A percentile compares a stretch with the other conserved stretches of the same genome.
phyloP scores from a whole-genome alignment of 2,797 vertebrate genomes.

The Prunella strophiata region DNA sequence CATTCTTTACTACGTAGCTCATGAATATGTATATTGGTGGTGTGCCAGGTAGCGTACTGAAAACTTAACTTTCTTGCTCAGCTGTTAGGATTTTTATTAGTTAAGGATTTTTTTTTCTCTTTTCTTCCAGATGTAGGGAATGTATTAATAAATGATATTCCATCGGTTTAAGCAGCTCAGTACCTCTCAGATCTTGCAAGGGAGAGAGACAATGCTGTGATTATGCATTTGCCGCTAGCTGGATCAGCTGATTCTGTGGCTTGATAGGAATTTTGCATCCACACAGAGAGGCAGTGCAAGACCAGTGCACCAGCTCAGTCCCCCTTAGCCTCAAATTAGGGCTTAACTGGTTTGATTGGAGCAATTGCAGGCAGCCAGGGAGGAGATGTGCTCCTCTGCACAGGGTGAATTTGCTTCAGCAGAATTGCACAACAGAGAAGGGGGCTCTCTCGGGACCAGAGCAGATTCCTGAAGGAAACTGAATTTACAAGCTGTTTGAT shows the following conservation, averaged over 20 bases:
- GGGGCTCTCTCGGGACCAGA: neutral
- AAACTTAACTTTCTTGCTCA: slow-evolving; percentile 27
- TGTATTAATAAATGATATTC: neutral
- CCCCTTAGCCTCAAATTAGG: neutral
- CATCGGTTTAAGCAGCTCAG: neutral
- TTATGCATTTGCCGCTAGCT: neutral
- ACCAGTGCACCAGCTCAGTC: neutral
- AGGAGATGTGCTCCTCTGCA: neutral
- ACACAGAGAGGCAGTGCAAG: neutral
- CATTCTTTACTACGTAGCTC: slow-evolving; percentile 26
- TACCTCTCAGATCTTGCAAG: neutral
- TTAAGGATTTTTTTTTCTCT: neutral
- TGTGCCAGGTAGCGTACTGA: neutral
- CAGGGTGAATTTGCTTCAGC: neutral
- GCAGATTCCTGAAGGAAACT: neutral
- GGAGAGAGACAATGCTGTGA: neutral
- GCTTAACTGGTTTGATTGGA: neutral
- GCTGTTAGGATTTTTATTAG: neutral
- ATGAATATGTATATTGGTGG: slow-evolving; percentile 35
- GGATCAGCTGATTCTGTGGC: neutral
- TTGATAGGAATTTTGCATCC: neutral
- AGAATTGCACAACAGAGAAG: neutral
- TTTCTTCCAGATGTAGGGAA: neutral
- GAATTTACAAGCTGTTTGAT: neutral
- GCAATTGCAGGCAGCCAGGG: neutral